A percentile compares a stretch with the other conserved stretches of the same genome.
These are phyloP conservation scores for Solea solea DNA, from an alignment of 2,113 vertebrate species.

Conservation along the genomic window DNA sequence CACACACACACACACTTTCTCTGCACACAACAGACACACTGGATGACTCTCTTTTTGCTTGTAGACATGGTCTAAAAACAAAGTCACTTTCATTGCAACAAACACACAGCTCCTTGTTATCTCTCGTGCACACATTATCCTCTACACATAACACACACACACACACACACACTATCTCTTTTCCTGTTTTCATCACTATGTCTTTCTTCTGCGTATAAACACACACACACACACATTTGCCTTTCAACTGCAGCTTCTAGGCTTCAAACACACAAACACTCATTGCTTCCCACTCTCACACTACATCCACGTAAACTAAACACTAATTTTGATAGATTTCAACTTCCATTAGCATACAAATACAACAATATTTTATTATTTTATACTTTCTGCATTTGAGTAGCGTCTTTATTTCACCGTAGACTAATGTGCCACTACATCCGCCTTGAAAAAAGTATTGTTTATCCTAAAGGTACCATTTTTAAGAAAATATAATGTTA, in stretches of 20 bases:
- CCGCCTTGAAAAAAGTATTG: too few species aligned
- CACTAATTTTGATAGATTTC: too few species aligned
- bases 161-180: constrained; percentile 11
- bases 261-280: background rate
- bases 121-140: constrained; percentile 3
- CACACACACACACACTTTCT: constrained; percentile 30
- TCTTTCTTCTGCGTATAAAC: constrained; percentile 30
- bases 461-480: too few species aligned
- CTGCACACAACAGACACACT: constrained; percentile 28
- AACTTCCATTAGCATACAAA: too few species aligned
- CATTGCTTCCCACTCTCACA: background rate
- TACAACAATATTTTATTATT: too few species aligned
- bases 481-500: too few species aligned
- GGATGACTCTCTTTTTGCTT: constrained; percentile 18
- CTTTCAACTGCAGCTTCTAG: background rate
- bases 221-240: constrained; percentile 7
- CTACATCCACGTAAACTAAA: background rate
- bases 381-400: too few species aligned
- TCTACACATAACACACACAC: constrained; percentile 16
- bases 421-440: too few species aligned
- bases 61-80: constrained; percentile 27
- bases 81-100: constrained; percentile 48
- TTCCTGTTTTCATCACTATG: constrained; percentile 11
- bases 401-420: too few species aligned
- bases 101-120: constrained; percentile 59